Conservation (phyloP, 1,140 invertebrate species). For the roundworm (Caenorhabditis elegans) region DNA sequence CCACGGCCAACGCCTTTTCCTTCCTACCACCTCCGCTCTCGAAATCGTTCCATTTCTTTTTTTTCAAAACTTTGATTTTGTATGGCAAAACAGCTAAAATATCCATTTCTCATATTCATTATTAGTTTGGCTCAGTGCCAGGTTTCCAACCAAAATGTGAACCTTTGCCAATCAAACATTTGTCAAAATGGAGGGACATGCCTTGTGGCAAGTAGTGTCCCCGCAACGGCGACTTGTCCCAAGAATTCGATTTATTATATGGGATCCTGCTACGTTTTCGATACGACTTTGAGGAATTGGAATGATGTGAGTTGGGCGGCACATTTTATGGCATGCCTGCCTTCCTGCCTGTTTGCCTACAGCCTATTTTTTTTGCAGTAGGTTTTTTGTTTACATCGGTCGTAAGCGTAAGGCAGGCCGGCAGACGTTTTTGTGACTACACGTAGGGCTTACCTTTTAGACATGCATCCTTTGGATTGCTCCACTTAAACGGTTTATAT, state of each 20-base stretch:
- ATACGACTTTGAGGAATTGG: neutral
- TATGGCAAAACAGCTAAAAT: neutral
- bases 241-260: neutral
- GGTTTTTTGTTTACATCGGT: too few relatives aligned
- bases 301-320: neutral
- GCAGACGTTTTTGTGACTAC: too few relatives aligned
- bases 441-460: too few relatives aligned
- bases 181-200: neutral
- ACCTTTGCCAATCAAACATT: neutral
- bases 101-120: neutral
- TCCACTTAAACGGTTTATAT: too few relatives aligned
- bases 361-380: too few relatives aligned
- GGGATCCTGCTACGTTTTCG: neutral
- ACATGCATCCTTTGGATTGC: too few relatives aligned
- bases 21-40: neutral
- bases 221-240: neutral
- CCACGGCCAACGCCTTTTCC: slow-evolving; percentile 4
- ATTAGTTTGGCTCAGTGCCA: neutral
- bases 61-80: neutral
- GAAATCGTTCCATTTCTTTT: neutral
- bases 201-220: neutral
- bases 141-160: neutral
- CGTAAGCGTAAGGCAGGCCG: too few relatives aligned
- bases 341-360: too few relatives aligned
- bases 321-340: too few relatives aligned